These are phyloP conservation scores for Heliconius charithonia DNA, from an alignment of 2,888 invertebrate genomes.

Conservation along the genomic window DNA sequence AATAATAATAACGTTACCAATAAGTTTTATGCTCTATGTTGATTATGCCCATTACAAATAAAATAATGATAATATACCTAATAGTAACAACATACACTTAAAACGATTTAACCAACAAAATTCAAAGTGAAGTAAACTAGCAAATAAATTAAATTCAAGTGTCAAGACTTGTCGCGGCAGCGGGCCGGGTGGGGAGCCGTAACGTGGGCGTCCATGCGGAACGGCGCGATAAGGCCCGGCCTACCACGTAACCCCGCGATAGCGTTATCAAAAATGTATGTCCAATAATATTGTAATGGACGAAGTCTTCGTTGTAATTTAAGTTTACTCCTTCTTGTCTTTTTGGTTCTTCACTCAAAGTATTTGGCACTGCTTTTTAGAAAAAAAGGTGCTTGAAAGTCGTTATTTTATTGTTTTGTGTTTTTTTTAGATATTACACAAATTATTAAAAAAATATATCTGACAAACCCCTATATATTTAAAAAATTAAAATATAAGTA, in stretches of 20 bases:
- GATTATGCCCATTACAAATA: too few species aligned
- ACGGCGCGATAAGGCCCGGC: constrained; percentile 82
- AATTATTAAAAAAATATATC: too few species aligned
- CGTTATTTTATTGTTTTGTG: neutral
- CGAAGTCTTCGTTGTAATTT: constrained; percentile 1
- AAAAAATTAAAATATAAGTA: too few species aligned
- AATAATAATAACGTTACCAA: neutral
- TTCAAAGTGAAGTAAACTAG: constrained; percentile 44
- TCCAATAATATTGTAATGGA: constrained; percentile 65
- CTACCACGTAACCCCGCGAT: constrained; percentile 81
- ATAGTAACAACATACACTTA: constrained; percentile 6
- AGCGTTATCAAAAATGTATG: constrained; percentile 81
- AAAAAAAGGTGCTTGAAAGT: neutral
- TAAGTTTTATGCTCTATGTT: neutral
- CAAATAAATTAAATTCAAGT: constrained; percentile 79
- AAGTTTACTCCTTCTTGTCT: neutral
- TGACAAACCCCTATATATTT: too few species aligned
- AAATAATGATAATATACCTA: neutral
- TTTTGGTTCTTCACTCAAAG: neutral
- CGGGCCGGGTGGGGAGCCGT: constrained; percentile 52
- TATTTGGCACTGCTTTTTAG: too few species aligned
- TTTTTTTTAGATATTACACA: neutral
- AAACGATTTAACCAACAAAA: constrained; percentile 15
- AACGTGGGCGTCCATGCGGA: constrained; percentile 82
- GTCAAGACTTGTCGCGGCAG: constrained; percentile 70